These are phyloP conservation scores for Limulus polyphemus DNA, from an alignment of 2,888 invertebrate species.

Conservation along the genomic window DNA sequence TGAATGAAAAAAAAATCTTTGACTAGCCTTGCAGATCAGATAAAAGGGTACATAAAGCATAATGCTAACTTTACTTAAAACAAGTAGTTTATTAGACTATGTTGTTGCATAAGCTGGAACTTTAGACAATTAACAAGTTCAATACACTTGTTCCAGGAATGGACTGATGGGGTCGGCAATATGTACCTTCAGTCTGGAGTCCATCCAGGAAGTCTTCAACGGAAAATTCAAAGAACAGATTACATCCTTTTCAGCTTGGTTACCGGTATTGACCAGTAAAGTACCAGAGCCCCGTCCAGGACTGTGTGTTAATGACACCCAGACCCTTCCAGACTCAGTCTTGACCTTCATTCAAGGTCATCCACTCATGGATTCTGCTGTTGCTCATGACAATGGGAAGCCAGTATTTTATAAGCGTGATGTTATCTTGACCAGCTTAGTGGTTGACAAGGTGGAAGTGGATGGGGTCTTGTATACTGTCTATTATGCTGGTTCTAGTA, in stretches of 20 bases:
- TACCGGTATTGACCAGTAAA: constrained; percentile 68
- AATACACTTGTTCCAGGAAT: constrained; percentile 41
- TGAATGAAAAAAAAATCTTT: no score
- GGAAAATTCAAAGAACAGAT: constrained; percentile 96
- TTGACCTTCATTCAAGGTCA: constrained; percentile 94
- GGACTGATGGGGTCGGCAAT: constrained; percentile 96
- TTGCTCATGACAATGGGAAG: constrained; percentile 81
- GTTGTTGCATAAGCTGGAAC: no score
- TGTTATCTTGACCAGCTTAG: constrained; percentile 76
- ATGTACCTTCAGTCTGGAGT: constrained; percentile 80
- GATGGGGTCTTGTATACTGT: constrained; percentile 70
- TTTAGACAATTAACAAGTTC: no score
- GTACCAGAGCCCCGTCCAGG: constrained; percentile 90
- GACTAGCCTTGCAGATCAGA: no score
- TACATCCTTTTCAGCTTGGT: constrained; percentile 83
- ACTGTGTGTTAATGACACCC: constrained; percentile 86
- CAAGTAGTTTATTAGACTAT: no score
- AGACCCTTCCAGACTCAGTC: constrained; percentile 66
- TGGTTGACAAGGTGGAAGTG: constrained; percentile 73
- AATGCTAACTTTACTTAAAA: no score
- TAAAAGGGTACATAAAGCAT: no score
- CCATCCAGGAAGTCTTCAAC: constrained; percentile 70
- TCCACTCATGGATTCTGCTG: constrained; percentile 93
- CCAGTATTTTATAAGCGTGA: constrained; percentile 89
- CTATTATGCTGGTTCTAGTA: constrained; percentile 83